Percentiles rank a stretch among this genome's conserved stretches.
Conservation (phyloP, 1,140 invertebrate species). For the Drosophila carrolli region DNA sequence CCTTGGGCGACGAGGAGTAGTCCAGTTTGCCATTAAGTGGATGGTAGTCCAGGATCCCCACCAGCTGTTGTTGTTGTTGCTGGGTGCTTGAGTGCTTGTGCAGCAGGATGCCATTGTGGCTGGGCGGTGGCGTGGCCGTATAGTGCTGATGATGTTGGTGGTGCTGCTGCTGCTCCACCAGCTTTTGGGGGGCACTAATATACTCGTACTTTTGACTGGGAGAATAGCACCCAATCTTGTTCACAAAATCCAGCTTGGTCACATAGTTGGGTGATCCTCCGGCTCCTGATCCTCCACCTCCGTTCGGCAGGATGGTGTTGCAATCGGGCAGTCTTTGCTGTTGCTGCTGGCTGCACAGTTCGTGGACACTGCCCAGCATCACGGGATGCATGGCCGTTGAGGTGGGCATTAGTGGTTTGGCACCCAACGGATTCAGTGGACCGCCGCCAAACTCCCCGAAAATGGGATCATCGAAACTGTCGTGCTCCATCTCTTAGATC, state of each 20-base stretch:
- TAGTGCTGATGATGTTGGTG: conserved; percentile 68
- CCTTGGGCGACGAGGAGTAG: conserved; percentile 79
- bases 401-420: conserved; percentile 83
- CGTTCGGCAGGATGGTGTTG: conserved; percentile 78
- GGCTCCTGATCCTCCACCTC: conserved; percentile 38
- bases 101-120: conserved; percentile 69
- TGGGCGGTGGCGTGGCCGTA: conserved; percentile 60
- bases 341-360: conserved; percentile 67
- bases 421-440: conserved; percentile 78
- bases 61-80: conserved; percentile 71
- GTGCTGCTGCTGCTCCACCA: conserved; percentile 71
- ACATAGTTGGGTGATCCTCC: conserved; percentile 78
- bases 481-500: conserved; percentile 88
- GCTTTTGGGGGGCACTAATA: conserved; percentile 67
- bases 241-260: conserved; percentile 74
- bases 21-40: conserved; percentile 75
- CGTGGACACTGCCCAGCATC: conserved; percentile 87
- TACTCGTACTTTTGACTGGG: conserved; percentile 84
- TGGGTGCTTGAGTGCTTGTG: conserved; percentile 59
- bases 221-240: conserved; percentile 82
- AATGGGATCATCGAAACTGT: conserved; percentile 90
- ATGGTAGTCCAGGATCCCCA: conserved; percentile 74
- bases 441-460: conserved; percentile 88
- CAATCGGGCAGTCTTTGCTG: conserved; percentile 78
- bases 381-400: conserved; percentile 85